A percentile compares a stretch with the other conserved stretches of the same genome.
Conservation (phyloP, 2,113 vertebrate genomes). For the Cariama cristata region DNA sequence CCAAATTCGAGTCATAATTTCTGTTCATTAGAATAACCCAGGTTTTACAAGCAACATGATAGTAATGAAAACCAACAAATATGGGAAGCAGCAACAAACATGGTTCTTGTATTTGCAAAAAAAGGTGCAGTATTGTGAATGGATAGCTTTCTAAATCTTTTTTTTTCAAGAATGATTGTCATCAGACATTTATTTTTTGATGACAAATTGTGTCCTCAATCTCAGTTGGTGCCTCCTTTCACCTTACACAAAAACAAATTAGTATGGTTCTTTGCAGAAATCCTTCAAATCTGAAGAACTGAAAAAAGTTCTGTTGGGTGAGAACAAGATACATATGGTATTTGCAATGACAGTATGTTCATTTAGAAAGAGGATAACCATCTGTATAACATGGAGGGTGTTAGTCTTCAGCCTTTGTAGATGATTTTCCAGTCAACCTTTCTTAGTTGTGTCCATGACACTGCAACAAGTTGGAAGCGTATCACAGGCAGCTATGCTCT, state of each 20-base stretch:
- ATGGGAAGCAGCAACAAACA: neutral
- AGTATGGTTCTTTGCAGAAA: neutral
- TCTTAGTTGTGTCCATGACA: neutral
- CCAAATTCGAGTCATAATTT: neutral
- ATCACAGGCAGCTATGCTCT: neutral
- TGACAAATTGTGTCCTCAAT: neutral
- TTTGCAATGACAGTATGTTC: constrained; percentile 23
- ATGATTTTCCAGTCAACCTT: neutral
- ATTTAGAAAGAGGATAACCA: constrained; percentile 13
- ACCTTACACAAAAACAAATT: neutral
- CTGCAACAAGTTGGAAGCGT: neutral
- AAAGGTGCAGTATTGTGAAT: neutral
- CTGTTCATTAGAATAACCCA: constrained; percentile 23
- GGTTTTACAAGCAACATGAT: constrained; percentile 19
- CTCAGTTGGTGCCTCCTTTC: neutral
- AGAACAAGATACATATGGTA: constrained; percentile 21
- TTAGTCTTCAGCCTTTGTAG: neutral
- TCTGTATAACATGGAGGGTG: constrained; percentile 11
- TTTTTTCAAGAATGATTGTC: neutral
- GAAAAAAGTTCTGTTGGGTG: constrained; percentile 6
- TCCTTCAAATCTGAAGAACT: constrained; percentile 8
- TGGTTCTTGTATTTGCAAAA: constrained; percentile 18
- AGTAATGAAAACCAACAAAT: neutral
- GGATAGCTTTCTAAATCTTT: neutral
- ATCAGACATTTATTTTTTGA: neutral